Evolutionary conservation across 2,113 vertebrate species (phyloP).

Genomic region (Butorides virescens): DNA sequence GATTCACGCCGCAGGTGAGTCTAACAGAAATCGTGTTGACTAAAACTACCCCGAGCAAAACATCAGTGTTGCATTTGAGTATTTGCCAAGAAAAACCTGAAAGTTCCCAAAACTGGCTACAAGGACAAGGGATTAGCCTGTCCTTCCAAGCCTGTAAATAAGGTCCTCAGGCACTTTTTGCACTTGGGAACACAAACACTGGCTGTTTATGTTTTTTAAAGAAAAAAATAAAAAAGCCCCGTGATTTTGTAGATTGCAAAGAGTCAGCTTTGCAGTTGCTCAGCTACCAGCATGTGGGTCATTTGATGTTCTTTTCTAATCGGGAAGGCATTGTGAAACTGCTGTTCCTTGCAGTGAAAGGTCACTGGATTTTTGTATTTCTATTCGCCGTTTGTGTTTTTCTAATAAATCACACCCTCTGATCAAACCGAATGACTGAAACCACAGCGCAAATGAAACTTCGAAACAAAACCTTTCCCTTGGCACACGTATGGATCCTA

Average conservation of each 20-base stretch:
- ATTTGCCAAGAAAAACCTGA: constrained; percentile 69
- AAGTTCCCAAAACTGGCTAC: constrained; percentile 34
- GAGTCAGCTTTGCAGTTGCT: constrained; percentile 31
- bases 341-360: constrained; percentile 27
- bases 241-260: constrained; percentile 21
- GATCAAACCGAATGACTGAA: constrained; percentile 14
- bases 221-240: not conserved
- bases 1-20: constrained; percentile 51
- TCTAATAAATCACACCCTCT: constrained; percentile 24
- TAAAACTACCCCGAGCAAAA: constrained; percentile 59
- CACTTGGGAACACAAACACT: constrained; percentile 51
- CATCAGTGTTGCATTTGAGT: constrained; percentile 61
- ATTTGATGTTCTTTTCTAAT: constrained; percentile 47
- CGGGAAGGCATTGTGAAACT: constrained; percentile 27
- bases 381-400: not conserved
- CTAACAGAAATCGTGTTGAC: constrained; percentile 61
- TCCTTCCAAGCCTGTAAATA: constrained; percentile 59
- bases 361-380: constrained; percentile 43
- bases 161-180: constrained; percentile 60
- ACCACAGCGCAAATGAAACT: not conserved
- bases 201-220: constrained; percentile 15
- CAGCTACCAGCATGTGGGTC: constrained; percentile 27
- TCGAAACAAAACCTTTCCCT: not conserved
- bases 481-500: not conserved
- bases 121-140: constrained; percentile 61